Base-by-base conservation (phyloP, 1,140 invertebrate species). In the Drosophila carrolli region DNA sequence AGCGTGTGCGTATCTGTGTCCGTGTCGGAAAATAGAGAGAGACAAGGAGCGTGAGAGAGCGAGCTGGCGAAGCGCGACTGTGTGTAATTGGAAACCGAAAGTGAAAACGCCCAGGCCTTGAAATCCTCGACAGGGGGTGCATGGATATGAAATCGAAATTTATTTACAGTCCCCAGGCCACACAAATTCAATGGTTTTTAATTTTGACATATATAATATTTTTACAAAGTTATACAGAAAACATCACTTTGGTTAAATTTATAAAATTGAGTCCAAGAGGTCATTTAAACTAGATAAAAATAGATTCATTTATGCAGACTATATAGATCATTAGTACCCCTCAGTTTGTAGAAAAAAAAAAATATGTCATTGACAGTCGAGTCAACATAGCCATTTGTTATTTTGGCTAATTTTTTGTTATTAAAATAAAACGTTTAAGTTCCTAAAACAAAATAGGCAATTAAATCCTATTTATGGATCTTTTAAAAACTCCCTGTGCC, bases 1-100 rank as follows among this genome's bases (percentile, higher is more conserved):
- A 66, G 61, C 57, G 29, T 47, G 54, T 60, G 47, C 57, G 53
- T 78, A 43, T 75, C 61, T n/a, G 50, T 54, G 73, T 56, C 56
- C 16, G 38, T 56, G 14, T 62, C 38, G 61, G 65, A 41, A 51
- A 51, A 68, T 65, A 66, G 61, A 68, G 65, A 66, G 65, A 16
- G 37, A 19, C 37, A 11, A 50, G 44, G 57, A 53, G 66, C 11
- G 59, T 53, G 62, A 54, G 38, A 59, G 51, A 48, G 46, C 10
- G 61, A 41, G 44, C 43, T 61, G 43, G 71, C 44, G 55, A 67
- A 47, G 55, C 50, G 60, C 65, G 55, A 35, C 37, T 75, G 67
- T 74, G 63, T 74, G 77, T 89, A 89, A 84, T 89, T 81, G 78
- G 66, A 89, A 84, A 84, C 84, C 70, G 84, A 83, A 88, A 89